A percentile compares a stretch with the other conserved stretches of the same genome.
Evolutionary conservation across 2,113 vertebrate species (phyloP).

Genomic region (Calyptomena viridis): DNA sequence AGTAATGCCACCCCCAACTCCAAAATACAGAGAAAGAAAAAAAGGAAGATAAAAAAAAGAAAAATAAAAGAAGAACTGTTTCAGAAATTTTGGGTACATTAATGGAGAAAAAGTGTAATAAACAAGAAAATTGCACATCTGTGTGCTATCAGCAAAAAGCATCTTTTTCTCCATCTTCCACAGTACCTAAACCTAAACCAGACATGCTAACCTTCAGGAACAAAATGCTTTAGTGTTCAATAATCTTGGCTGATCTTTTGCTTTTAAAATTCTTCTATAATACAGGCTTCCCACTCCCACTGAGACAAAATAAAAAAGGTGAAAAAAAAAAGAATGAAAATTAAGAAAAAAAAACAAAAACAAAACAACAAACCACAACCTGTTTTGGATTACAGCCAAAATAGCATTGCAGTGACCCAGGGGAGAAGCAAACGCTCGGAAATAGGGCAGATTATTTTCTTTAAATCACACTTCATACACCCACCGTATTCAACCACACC

Average conservation of each 20-base stretch:
- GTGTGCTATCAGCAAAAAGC: neutral
- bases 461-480: neutral
- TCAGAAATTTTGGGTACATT: neutral
- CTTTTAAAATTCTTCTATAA: neutral
- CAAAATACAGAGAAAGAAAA: neutral
- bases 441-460: neutral
- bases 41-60: accelerated
- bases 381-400: neutral
- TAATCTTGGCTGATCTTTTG: neutral
- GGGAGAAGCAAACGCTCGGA: neutral
- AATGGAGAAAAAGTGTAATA: neutral
- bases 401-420: neutral
- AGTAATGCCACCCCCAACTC: neutral
- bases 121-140: neutral
- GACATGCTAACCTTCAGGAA: neutral
- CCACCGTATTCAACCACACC: neutral
- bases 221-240: neutral
- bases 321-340: neutral
- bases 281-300: neutral
- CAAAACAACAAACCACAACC: neutral
- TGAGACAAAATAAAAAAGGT: neutral
- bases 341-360: neutral
- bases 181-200: neutral
- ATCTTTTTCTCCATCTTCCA: neutral
- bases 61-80: neutral